Evolutionary conservation across 2,888 invertebrate species (phyloP).

Genomic region (Ophioninae sp.): DNA sequence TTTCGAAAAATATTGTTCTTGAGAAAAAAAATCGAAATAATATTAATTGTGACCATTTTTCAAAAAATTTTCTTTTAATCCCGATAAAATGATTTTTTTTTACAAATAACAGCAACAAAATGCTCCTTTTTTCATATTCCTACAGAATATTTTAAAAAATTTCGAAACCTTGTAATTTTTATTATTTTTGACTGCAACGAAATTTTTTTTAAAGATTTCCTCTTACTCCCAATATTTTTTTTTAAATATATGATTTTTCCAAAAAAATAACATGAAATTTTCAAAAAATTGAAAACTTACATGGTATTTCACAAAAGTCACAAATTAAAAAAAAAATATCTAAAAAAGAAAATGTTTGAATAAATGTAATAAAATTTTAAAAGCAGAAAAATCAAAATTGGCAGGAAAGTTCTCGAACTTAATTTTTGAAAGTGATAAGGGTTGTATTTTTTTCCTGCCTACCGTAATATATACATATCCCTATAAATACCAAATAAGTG

Average conservation of each 20-base stretch:
- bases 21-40: neutral
- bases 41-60: neutral
- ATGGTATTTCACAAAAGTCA: too few relatives aligned
- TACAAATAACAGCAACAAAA: neutral
- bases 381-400: neutral
- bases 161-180: neutral
- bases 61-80: neutral
- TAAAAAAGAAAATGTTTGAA: neutral
- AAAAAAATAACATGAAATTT: too few relatives aligned
- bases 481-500: constrained; percentile 4
- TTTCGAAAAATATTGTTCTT: neutral
- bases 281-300: too few relatives aligned
- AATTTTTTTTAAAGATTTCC: neutral
- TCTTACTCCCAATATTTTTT: too few relatives aligned
- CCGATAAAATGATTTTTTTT: neutral
- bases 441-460: neutral
- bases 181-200: neutral
- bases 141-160: neutral
- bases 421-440: neutral
- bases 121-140: neutral
- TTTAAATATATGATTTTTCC: too few relatives aligned
- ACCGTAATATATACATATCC: constrained; percentile 7
- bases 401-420: neutral
- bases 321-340: too few relatives aligned
- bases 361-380: neutral